Evolutionary conservation across 1,140 invertebrate genomes (phyloP), one percentile per base, ranked within the genome.

Genomic region (Oscheius sp.): DNA sequence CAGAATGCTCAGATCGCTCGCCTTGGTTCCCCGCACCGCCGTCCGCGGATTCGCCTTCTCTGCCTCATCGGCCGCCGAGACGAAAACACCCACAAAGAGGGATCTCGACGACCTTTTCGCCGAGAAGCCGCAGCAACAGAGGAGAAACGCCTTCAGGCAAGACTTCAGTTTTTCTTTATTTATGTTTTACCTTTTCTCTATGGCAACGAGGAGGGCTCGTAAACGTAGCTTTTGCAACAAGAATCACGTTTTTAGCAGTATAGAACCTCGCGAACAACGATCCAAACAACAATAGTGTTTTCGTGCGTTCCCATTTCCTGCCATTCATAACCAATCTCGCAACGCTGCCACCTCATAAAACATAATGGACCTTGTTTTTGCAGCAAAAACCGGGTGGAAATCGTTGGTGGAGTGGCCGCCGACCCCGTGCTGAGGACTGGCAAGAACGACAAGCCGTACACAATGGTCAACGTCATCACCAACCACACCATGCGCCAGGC

Each of bases 391-490:
- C 46, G 66, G 3, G 70, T 76, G 2, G 75, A 76, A 45, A 63
- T 76, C 3, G 55, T 76, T 32, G 75, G 75, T 23, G 75, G 75
- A 4, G 75, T 76, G 2, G 70, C 72, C 2, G 15, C 23, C 26
- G 63, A 67, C 20, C 75, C 75, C 1, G 15, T 64, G 7, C 32
- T 36, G 42, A 59, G 45, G 15, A 36, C 23, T 20, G 72, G 34
- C 1, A 73, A 68, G 38, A 69, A 69, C 38, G 68, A 72, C 46
- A 73, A 58, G 35, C 36, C 35, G 3, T 76, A 58, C 49, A 35
- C 59, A 23, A 38, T 69, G 15, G 42, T 76, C 65, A 74, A 68
- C 34, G 20, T 76, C 36, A 75, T 76, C 65, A 76, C 75, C 45
- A 76, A 76, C 49, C 35, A 45, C 4, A 31, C 29, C 20, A 10